Evolutionary conservation across 1,140 invertebrate species (phyloP).

Genomic region (Oreohelix idahoensis): DNA sequence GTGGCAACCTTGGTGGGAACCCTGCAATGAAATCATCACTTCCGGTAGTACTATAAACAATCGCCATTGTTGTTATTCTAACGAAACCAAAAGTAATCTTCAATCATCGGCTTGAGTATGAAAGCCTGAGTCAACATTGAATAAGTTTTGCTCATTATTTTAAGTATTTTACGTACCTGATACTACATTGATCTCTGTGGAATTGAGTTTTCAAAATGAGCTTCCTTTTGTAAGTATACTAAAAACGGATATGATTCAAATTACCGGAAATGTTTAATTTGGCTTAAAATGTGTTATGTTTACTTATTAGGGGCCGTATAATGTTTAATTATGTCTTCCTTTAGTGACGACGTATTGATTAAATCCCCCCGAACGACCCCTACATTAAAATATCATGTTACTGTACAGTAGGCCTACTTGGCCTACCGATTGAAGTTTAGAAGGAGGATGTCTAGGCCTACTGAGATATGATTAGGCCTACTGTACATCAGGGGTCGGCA

Average conservation of each 20-base stretch:
- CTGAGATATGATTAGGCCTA: too few relatives aligned
- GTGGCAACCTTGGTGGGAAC: too few relatives aligned
- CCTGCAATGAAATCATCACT: neutral
- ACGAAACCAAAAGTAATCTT: neutral
- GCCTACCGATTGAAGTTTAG: too few relatives aligned
- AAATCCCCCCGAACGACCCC: too few relatives aligned
- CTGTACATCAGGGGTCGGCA: too few relatives aligned
- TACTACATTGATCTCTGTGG: neutral
- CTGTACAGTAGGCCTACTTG: too few relatives aligned
- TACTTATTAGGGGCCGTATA: too few relatives aligned
- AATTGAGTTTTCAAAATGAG: neutral
- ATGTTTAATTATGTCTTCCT: too few relatives aligned
- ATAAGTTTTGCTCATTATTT: neutral
- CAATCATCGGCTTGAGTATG: neutral
- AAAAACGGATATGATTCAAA: neutral
- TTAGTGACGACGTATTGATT: too few relatives aligned
- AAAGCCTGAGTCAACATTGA: neutral
- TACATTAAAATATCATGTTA: too few relatives aligned
- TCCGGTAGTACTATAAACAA: slow-evolving; percentile 31
- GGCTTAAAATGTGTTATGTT: too few relatives aligned
- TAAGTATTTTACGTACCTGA: neutral
- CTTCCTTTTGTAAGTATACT: slow-evolving; percentile 23
- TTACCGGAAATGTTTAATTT: neutral
- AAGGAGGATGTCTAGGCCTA: too few relatives aligned
- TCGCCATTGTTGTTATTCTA: slow-evolving; percentile 27